Base-by-base conservation (phyloP, 1,140 invertebrate genomes). In the Apis mellifera region DNA sequence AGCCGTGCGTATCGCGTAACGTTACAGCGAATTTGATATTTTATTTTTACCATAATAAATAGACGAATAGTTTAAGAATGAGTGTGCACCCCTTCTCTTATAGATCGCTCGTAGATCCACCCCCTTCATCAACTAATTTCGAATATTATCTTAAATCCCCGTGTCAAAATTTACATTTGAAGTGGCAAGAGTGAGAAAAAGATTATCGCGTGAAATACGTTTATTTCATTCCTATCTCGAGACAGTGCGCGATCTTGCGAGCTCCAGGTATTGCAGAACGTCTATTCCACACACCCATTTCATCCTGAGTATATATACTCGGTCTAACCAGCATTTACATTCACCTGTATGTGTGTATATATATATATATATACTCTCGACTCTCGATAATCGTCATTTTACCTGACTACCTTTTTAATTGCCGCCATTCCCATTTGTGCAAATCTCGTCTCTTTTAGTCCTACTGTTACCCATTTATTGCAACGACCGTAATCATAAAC, bases 291-390 rank as follows among this genome's bases (percentile, higher is more conserved):
- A 82, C 74, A 59, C 81, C 65, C 73, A 60, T 82, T 78, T 75
- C 75, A 72, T 62, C 66, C 12, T 11, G 70, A 83, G 60, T 83
- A 75, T 64, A 57, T 70, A n/a, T 57, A 66, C 78, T 42, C 65
- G 75, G 66, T 9, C 62, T 52, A 65, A 50, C 50, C n/a, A 11
- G 55, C 75, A 71, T 82, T 86, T 85, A 86, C 80, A 62, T 86
- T 85, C 84, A 85, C 80, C 76, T 83, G 79, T 69, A 74, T 69
- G 65, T n/a, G n/a, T n/a, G n/a, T n/a, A n/a, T n/a, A n/a, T n/a
- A n/a, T n/a, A n/a, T n/a, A n/a, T n/a, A n/a, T 71, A 68, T 42
- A 54, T 55, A 60, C 52, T 77, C 26, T 19, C 2, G 52, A 73
- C 55, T 55, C 7, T 42, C 72, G 71, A 86, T 82, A 82, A 82